phyloP scores from a whole-genome alignment of 2,113 vertebrate species.

The Ivindomyrus marchei region DNA sequence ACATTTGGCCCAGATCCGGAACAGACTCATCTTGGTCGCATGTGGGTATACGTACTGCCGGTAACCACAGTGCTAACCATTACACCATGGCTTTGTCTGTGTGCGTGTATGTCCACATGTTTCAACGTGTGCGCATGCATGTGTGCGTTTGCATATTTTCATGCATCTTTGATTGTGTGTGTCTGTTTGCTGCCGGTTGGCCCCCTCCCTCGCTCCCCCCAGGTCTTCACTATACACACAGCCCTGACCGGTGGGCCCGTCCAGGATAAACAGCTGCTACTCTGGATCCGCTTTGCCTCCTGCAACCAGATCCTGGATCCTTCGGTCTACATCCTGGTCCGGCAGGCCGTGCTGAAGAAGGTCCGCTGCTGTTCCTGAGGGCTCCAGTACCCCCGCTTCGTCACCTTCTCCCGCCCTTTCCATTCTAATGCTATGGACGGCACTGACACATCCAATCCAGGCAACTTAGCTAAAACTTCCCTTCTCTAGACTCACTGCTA shows the following conservation, averaged over 20 bases:
- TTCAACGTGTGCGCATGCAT: neutral
- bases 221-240: neutral
- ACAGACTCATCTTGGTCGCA: no score
- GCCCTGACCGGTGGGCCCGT: neutral
- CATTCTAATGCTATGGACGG: neutral
- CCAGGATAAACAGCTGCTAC: neutral
- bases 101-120: neutral
- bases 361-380: neutral
- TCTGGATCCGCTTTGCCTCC: neutral
- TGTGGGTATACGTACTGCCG: neutral
- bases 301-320: conserved; percentile 13
- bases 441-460: neutral
- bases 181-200: neutral
- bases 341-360: neutral
- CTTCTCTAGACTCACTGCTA: neutral
- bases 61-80: neutral
- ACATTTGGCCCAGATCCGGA: no score
- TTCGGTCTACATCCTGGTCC: conserved; percentile 5
- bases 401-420: neutral
- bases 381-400: neutral
- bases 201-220: neutral
- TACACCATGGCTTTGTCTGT: neutral
- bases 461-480: neutral
- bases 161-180: conserved; percentile 19
- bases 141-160: neutral